Base-by-base conservation (phyloP, 2,888 invertebrate species). In the Polymixis flavicincta region DNA sequence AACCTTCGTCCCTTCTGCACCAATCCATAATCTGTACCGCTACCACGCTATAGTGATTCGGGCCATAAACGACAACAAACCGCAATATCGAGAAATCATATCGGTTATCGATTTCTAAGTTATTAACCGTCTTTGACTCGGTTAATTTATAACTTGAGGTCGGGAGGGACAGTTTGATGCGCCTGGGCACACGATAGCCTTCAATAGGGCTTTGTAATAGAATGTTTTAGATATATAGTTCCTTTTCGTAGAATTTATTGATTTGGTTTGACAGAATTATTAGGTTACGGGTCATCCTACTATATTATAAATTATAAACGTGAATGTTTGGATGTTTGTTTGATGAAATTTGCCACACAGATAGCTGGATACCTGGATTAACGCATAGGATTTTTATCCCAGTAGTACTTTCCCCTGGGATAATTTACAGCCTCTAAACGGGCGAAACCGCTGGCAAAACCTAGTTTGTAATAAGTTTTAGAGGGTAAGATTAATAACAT, bases 81-180 rank as follows among this genome's bases (percentile, higher is more conserved):
- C 91, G 89, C 92, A 89, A 88, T 86, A 85, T 80, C 76, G 71
- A 86, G 87, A 87, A 89, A 91, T 90, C 89, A 90, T 89, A 92
- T 92, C 88, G 88, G 89, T 90, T 91, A 92, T 93, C 91, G 92
- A 92, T 93, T 91, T 90, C 91, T 89, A 90, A 88, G 86, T 89
- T 92, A 92, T 90, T 90, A 90, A 90, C 87, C 78, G 78, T 60
- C 86, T 74, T 67, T 77, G 76, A 78, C 76, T 72, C 59, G 76
- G 82, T 82, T 83, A 79, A 88, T 86, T 87, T 88, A 85, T 83
- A 86, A 79, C 81, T 67, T 54, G 55, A 73, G 77, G 67, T 75
- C 64, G 60, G 28, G 37, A 42, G 72, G 77, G 75, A 79, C 77
- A 82, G 73, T 37, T 65, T 75, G 76, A 84, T 84, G 80, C 74